A percentile compares a stretch with the other conserved stretches of the same genome.
Conservation (phyloP, 2,113 vertebrate genomes). For the Eublepharis macularius region DNA sequence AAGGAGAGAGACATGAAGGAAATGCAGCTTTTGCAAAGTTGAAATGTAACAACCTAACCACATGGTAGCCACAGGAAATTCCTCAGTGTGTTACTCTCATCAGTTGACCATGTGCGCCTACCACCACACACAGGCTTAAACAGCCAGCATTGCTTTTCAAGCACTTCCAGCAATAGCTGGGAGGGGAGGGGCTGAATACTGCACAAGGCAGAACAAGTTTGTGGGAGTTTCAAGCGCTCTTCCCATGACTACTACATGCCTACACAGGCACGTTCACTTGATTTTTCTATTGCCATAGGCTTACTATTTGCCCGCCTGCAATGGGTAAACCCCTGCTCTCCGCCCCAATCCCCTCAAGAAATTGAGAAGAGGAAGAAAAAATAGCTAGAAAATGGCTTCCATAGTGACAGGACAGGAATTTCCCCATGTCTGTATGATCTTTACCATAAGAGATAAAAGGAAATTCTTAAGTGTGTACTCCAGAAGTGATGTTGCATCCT, state of each 20-base stretch:
- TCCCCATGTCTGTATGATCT: too few species aligned
- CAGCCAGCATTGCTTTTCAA: not conserved
- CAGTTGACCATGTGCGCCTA: not conserved
- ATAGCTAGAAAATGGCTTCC: too few species aligned
- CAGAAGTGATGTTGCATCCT: too few species aligned
- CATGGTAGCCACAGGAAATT: not conserved
- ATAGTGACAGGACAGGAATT: too few species aligned
- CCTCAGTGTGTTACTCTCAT: not conserved
- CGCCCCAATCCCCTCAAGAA: too few species aligned
- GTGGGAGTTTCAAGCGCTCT: not conserved
- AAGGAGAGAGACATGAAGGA: conserved; percentile 16
- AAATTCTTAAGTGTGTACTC: too few species aligned
- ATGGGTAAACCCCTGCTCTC: too few species aligned
- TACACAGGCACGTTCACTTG: not conserved
- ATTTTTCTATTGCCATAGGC: not conserved
- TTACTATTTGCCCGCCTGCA: too few species aligned
- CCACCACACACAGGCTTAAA: not conserved
- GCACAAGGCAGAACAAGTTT: not conserved
- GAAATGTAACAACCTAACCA: not conserved
- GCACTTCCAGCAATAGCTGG: not conserved
- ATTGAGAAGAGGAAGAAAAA: too few species aligned
- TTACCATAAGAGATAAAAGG: too few species aligned
- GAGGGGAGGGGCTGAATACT: not conserved
- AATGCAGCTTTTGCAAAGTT: not conserved
- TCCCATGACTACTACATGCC: not conserved